phyloP scores from a whole-genome alignment of 2,113 vertebrate genomes.

The Anser brachyrhynchus region DNA sequence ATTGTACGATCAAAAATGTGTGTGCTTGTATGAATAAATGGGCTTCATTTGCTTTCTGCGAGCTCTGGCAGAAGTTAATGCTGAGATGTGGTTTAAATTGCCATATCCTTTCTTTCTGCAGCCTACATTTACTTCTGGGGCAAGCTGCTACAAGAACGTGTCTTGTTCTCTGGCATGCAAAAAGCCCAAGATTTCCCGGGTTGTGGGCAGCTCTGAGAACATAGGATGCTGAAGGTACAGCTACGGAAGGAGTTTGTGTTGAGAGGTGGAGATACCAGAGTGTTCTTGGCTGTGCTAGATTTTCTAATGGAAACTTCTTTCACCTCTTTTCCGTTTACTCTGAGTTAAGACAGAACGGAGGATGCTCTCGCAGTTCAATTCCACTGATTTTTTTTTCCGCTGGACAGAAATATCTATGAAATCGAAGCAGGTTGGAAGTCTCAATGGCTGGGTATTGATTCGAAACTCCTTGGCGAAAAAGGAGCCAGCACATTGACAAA shows the following conservation, averaged over 20 bases:
- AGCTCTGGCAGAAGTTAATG: background rate
- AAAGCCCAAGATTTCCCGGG: background rate
- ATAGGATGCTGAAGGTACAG: background rate
- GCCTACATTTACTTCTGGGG: background rate
- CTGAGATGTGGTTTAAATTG: background rate
- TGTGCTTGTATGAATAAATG: background rate
- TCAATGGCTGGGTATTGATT: background rate
- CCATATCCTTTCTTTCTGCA: background rate
- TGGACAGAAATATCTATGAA: background rate
- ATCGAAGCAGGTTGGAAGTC: background rate
- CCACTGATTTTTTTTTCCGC: background rate
- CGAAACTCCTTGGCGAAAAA: background rate
- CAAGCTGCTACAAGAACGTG: background rate
- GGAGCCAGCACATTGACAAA: background rate
- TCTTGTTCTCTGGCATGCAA: background rate
- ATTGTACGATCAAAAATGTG: background rate
- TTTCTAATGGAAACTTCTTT: background rate
- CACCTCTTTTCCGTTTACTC: background rate
- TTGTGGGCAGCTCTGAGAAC: background rate
- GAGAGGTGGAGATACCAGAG: background rate
- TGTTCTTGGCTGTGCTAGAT: background rate
- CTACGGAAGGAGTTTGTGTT: background rate
- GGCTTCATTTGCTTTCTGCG: background rate
- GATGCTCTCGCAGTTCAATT: background rate
- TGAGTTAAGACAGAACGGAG: background rate